Percentiles rank a stretch among this genome's conserved stretches.
Conservation (phyloP, 2,888 invertebrate genomes). For the Leptodirus hochenwartii region DNA sequence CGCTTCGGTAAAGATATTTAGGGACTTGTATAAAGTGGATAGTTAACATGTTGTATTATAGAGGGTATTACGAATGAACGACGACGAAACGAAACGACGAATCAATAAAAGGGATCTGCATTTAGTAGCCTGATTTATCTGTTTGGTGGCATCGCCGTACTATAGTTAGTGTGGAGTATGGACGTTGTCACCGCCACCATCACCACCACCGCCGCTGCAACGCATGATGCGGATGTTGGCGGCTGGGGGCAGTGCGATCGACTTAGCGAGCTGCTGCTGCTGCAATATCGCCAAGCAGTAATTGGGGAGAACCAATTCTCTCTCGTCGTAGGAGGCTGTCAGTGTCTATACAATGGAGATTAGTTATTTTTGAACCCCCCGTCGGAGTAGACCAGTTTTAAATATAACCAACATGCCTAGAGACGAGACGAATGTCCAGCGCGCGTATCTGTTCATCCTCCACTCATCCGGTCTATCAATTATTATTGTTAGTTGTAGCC, state of each 20-base stretch:
- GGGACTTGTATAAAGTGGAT: too few species aligned
- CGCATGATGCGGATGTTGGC: too few species aligned
- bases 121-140: too few species aligned
- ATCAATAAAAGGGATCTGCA: too few species aligned
- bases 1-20: too few species aligned
- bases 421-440: neutral
- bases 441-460: neutral
- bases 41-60: too few species aligned
- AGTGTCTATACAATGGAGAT: constrained; percentile 14
- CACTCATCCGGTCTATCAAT: constrained; percentile 1
- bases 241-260: neutral
- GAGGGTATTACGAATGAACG: too few species aligned
- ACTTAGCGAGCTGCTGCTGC: constrained; percentile 3
- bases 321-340: constrained; percentile 17
- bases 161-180: too few species aligned
- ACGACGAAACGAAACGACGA: too few species aligned
- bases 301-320: constrained; percentile 14
- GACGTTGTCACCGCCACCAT: too few species aligned
- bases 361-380: constrained; percentile 23
- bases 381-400: constrained; percentile 15
- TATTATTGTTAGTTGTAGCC: constrained; percentile 1
- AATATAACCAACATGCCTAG: constrained; percentile 1
- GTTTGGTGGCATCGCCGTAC: too few species aligned
- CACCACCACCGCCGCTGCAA: too few species aligned
- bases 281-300: constrained; percentile 7